phyloP scores from a whole-genome alignment of 2,113 vertebrate genomes.

The Prunella fulvescens region DNA sequence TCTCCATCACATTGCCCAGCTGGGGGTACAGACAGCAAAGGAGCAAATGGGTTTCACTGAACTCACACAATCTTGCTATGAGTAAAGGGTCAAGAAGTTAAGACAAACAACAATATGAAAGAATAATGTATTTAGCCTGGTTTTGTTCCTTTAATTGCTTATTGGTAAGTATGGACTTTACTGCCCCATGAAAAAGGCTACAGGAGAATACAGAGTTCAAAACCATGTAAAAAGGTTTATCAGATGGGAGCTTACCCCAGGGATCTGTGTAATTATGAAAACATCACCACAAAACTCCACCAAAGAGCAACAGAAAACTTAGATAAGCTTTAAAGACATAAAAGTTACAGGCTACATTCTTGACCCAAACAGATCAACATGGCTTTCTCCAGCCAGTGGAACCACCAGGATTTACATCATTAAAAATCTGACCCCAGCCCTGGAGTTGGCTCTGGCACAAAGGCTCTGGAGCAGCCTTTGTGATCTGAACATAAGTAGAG shows the following conservation, averaged over 20 bases:
- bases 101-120: not conserved
- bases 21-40: not conserved
- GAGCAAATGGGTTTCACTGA: not conserved
- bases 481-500: fast-evolving
- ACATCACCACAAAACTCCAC: not conserved
- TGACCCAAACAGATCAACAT: not conserved
- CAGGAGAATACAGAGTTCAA: not conserved
- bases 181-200: not conserved
- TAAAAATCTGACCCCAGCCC: not conserved
- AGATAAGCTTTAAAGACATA: not conserved
- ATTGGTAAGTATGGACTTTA: not conserved
- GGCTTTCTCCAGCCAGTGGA: not conserved
- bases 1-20: not conserved
- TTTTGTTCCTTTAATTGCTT: not conserved
- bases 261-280: not conserved
- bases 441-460: not conserved
- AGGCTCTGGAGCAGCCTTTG: not conserved
- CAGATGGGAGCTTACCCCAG: not conserved
- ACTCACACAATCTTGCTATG: not conserved
- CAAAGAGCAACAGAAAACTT: not conserved
- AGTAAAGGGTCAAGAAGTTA: not conserved
- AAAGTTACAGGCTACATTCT: not conserved
- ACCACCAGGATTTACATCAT: not conserved
- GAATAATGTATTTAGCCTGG: not conserved
- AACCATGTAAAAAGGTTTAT: not conserved